Evolutionary conservation across 1,140 invertebrate species (phyloP).

Genomic region (Drosophila grimshawi): DNA sequence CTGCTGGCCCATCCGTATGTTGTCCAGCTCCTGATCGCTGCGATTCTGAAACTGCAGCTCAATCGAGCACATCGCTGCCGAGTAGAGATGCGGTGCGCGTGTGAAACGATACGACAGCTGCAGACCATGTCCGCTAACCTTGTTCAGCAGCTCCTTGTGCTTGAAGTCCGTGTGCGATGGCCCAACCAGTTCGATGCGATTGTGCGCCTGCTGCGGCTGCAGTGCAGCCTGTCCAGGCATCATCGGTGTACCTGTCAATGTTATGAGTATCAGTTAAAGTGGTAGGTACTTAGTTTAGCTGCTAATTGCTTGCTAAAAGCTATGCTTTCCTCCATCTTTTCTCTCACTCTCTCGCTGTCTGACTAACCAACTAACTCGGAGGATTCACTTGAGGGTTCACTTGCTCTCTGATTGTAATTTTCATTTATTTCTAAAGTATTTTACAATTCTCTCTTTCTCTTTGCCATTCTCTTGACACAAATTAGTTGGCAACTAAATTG

Average conservation of each 20-base stretch:
- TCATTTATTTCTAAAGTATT: no score
- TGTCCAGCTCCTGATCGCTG: conserved; percentile 88
- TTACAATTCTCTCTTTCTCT: neutral
- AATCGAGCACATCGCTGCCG: conserved; percentile 92
- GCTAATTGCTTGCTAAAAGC: no score
- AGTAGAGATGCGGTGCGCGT: conserved; percentile 93
- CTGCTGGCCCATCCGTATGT: conserved; percentile 88
- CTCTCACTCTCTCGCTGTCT: no score
- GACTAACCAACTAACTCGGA: no score
- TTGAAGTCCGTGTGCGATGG: conserved; percentile 88
- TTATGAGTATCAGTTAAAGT: no score
- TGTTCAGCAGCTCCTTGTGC: conserved; percentile 91
- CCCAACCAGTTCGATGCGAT: conserved; percentile 86
- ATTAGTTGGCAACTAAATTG: no score
- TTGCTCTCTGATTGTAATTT: no score
- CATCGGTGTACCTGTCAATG: conserved; percentile 59
- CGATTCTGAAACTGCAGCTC: conserved; percentile 93
- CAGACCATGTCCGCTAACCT: conserved; percentile 91
- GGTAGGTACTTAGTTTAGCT: no score
- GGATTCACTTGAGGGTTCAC: no score
- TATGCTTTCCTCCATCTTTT: no score
- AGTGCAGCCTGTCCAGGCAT: conserved; percentile 41
- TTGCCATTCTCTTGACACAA: no score
- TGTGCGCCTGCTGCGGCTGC: conserved; percentile 63
- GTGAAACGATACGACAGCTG: conserved; percentile 91